Base-by-base conservation (phyloP, 2,888 invertebrate species). In the Coecobrya sp. region DNA sequence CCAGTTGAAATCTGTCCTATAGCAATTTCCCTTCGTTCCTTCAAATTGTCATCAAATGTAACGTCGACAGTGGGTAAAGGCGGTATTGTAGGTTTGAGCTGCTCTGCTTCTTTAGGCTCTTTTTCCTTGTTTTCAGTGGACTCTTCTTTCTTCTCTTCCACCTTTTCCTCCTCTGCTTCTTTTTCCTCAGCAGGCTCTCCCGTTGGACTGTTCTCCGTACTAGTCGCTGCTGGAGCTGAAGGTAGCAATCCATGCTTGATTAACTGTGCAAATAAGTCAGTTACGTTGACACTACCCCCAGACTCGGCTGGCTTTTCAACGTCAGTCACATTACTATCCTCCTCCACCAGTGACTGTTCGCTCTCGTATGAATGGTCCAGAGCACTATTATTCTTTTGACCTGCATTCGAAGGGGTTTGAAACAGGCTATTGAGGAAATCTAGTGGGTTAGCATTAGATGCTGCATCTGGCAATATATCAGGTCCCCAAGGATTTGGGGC, bases 231-330 rank as follows among this genome's bases (percentile, higher is more conserved):
- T 62, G 73, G 65, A 10, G 91, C 86, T 19, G 93, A 49, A 36
- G 94, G 97, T 52, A 98, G 97, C 81, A 98, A 97, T n/a, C 98
- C 99, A 0, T 98, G 97, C 0, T 98, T 98, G 0, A 99, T 97
- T 8, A 99, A 96, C 95, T 98, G 98, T 93, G 98, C 97, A 95
- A 98, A 98, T 42, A 99, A 96, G 94, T 98, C 98, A 93, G 97
- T 97, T 30, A 99, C 92, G 79, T 92, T 92, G 10, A 92, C 22
- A 59, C 65, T 82, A 45, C 59, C 59, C 1, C 59, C 59, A 7
- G 68, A 13, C 0, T 36, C 59, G 7, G 55, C 45, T 11, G 36
- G 49, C 30, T 84, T 76, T 1, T 65, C 59, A 25, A 8, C 30
- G 2, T 84, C 89, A 8, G 65, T 13, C 0, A 59, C 59, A 22